Base-by-base conservation (phyloP, 2,113 vertebrate genomes). In the Ophiodon elongatus region DNA sequence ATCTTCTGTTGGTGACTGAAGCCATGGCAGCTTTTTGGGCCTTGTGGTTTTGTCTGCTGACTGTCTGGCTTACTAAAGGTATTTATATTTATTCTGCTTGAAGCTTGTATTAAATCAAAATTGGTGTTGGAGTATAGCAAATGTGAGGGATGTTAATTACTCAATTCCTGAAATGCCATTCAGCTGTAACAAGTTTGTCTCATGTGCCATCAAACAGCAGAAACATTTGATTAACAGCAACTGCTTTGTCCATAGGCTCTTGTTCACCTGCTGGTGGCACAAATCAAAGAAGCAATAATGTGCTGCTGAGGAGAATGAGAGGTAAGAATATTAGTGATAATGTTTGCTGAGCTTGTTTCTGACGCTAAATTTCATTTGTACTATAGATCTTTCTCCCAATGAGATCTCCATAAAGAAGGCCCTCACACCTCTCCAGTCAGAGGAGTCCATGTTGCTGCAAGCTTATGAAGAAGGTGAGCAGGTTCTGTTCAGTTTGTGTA, bases 11-110 rank as follows among this genome's bases (percentile, higher is more conserved):
- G 2, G 1, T 25, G 15, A 35, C 39, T 41, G 80, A 10, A 41
- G 33, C 17, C 3, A 92, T 92, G 88, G 80, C 11, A 74, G 37
- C 17, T 50, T 11, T 68, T 14, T 0, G 65, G 52, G 0, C 14
- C 2, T 2, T 82, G 50, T 1, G 41, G 0, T 0, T 45, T 0
- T 64, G 54, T 14, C 45, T 64, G 50, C 68, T 89, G 70, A 11
- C 63, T 1, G 13, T 31, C 59, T 85, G 67, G 63, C 25, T 90
- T 1, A 7, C n/a, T 7, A 43, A 33, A 89, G 88, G 84, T 83
- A 29, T 73, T 1, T 50, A 33, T 14, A 19, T 11, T 37, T 2
- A 0, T 35, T 50, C 9, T 33, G 8, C 25, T 37, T 4, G 4
- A 23, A 17, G 13, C 2, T 45, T 50, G 14, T 66, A 4, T 25